These are phyloP conservation scores for Antheraea assamensis DNA, from an alignment of 2,888 invertebrate genomes.

Conservation along the genomic window DNA sequence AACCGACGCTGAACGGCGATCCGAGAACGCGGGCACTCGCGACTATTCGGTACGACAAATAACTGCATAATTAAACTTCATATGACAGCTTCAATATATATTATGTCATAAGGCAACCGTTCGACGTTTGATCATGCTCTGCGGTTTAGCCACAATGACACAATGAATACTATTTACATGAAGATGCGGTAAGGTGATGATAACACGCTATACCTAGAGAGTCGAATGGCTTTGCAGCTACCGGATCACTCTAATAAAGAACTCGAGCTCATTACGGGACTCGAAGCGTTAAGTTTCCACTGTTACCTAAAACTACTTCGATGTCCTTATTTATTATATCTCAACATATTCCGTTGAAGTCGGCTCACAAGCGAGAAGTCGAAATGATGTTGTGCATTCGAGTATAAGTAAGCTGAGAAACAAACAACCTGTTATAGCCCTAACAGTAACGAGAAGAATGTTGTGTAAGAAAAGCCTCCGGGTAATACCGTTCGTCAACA, in stretches of 20 bases:
- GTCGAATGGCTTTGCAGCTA: neutral
- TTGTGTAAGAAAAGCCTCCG: slow-evolving; percentile 47
- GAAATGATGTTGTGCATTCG: neutral
- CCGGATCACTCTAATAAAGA: neutral
- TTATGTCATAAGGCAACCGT: neutral
- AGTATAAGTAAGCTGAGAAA: slow-evolving; percentile 13
- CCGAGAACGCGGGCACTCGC: slow-evolving; percentile 29
- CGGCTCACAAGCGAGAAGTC: neutral
- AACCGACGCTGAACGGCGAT: slow-evolving; percentile 19
- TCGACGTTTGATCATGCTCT: neutral
- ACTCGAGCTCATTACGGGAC: too few relatives aligned
- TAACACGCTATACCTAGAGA: neutral
- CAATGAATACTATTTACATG: neutral
- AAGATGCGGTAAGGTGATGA: neutral
- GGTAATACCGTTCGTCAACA: slow-evolving; percentile 53
- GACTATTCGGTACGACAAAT: slow-evolving; percentile 27
- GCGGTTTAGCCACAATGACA: neutral
- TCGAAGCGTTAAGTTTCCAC: neutral
- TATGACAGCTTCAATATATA: neutral
- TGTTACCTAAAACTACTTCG: neutral
- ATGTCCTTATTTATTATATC: neutral
- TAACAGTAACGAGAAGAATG: slow-evolving; percentile 37
- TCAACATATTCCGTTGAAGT: neutral
- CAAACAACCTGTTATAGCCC: slow-evolving; percentile 49
- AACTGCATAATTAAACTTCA: neutral